These are phyloP conservation scores for Furcula furcula DNA, from an alignment of 2,888 invertebrate species.

Conservation along the genomic window DNA sequence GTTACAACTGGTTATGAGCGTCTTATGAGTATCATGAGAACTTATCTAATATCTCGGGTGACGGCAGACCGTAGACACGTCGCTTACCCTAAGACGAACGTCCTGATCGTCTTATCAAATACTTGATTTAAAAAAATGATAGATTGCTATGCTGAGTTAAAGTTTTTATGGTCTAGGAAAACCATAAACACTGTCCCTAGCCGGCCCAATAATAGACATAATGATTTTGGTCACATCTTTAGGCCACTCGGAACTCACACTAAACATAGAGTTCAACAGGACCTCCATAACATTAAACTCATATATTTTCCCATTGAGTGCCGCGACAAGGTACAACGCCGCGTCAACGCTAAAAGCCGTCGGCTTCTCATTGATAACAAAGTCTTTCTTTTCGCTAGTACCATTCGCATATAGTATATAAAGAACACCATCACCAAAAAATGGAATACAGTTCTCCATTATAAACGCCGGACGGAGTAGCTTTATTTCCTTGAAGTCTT, in stretches of 20 bases:
- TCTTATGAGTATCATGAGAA: too few relatives aligned
- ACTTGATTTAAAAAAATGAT: too few relatives aligned
- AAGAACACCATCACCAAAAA: conserved; percentile 52
- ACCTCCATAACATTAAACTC: conserved; percentile 65
- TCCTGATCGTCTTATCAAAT: too few relatives aligned
- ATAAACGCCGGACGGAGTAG: conserved; percentile 58
- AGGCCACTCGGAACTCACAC: conserved; percentile 32
- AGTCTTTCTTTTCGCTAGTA: conserved; percentile 50
- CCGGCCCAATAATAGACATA: conserved; percentile 48
- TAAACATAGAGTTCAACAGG: conserved; percentile 54
- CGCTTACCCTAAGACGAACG: too few relatives aligned
- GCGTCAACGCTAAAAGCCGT: conserved; percentile 59
- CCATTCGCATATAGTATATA: conserved; percentile 55
- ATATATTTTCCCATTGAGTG: conserved; percentile 58
- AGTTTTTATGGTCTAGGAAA: conserved; percentile 6
- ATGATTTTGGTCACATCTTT: conserved; percentile 49
- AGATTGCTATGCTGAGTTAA: too few relatives aligned
- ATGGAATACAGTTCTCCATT: conserved; percentile 57
- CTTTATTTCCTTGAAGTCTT: conserved; percentile 47
- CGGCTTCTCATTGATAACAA: conserved; percentile 43
- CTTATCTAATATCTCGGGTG: too few relatives aligned
- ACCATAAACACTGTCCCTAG: conserved; percentile 38
- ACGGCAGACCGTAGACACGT: too few relatives aligned
- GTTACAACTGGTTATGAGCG: too few relatives aligned
- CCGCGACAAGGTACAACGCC: conserved; percentile 54